Conservation (phyloP, 1,140 invertebrate species). For the Saccostrea glomerata region DNA sequence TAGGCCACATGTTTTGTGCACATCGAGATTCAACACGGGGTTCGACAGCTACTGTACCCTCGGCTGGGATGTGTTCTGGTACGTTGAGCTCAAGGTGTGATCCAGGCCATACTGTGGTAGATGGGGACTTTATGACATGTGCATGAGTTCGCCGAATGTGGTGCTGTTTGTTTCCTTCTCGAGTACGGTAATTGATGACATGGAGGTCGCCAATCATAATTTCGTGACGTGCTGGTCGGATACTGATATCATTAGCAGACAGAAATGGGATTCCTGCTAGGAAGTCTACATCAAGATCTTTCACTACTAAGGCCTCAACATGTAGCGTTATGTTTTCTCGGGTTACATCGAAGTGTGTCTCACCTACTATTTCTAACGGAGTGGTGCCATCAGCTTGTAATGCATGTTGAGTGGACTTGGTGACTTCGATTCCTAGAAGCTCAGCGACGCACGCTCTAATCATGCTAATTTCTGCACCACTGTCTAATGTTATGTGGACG, state of each 20-base stretch:
- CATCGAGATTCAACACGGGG: neutral
- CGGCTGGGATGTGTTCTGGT: conserved; percentile 11
- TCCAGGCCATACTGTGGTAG: neutral
- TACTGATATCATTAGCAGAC: neutral
- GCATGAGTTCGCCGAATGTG: neutral
- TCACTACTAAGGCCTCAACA: conserved; percentile 55
- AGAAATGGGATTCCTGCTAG: too few species aligned
- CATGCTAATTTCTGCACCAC: too few species aligned
- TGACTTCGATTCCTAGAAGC: neutral
- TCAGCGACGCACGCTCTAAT: neutral
- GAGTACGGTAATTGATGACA: neutral
- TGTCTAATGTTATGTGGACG: conserved; percentile 51
- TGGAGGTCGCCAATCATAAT: conserved; percentile 37
- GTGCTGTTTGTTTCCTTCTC: neutral
- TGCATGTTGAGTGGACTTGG: neutral
- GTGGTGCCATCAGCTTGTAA: conserved; percentile 54
- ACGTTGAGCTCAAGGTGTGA: neutral
- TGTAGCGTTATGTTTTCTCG: conserved; percentile 24
- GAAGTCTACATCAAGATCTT: conserved; percentile 57
- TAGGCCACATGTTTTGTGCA: neutral
- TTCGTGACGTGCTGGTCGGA: conserved; percentile 10
- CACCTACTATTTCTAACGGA: conserved; percentile 51
- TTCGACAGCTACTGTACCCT: conserved; percentile 12
- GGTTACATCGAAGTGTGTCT: conserved; percentile 43
- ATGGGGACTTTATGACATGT: neutral